Evolutionary conservation across 2,797 vertebrate species (phyloP).

Genomic region (Pipistrellus pipistrellus): DNA sequence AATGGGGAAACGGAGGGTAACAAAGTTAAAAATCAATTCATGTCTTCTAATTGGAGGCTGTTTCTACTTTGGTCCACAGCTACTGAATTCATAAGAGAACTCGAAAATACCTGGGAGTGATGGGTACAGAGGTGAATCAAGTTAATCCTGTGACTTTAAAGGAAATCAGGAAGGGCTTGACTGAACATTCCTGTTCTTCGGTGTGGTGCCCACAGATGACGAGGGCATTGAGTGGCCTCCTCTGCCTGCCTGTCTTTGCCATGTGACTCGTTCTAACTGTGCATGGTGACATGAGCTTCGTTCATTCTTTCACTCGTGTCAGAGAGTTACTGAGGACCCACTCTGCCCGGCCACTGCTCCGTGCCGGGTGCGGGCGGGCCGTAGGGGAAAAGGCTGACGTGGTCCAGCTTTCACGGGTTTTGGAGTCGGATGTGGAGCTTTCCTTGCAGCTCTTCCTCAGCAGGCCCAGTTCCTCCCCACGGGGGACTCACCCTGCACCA

Average conservation of each 20-base stretch:
- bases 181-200: neutral
- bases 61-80: neutral
- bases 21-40: neutral
- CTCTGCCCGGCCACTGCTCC: rapidly evolving
- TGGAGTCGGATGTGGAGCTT: neutral
- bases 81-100: slow-evolving; percentile 10
- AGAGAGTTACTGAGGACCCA: neutral
- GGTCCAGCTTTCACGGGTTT: neutral
- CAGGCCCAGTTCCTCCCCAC: neutral
- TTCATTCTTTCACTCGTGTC: neutral
- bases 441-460: neutral
- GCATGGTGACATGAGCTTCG: neutral
- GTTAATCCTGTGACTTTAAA: slow-evolving; percentile 20
- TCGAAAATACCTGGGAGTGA: neutral
- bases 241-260: neutral
- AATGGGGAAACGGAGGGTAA: neutral
- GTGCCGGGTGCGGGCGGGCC: neutral
- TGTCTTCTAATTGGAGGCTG: neutral
- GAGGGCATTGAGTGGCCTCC: neutral
- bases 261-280: neutral
- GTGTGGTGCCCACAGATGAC: neutral
- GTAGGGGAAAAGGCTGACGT: neutral
- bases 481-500: neutral
- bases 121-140: neutral
- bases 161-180: neutral